A percentile compares a stretch with the other conserved stretches of the same genome.
Conservation (phyloP, 2,113 vertebrate species). For the Nibea albiflora region DNA sequence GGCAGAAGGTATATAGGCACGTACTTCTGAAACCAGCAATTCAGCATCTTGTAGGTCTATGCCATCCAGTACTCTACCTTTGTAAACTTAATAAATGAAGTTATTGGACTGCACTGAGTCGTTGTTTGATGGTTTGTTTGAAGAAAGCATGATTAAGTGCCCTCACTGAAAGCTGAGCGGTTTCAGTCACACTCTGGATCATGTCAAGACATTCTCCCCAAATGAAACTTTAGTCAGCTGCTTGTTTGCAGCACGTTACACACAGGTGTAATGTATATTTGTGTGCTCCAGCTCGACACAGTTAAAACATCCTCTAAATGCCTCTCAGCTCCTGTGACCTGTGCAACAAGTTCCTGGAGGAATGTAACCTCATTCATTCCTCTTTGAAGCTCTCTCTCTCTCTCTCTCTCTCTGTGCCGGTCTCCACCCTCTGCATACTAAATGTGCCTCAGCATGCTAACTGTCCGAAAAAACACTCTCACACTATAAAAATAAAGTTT, state of each 20-base stretch:
- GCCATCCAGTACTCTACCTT: too few relatives aligned
- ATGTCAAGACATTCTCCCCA: neutral
- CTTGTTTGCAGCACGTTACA: neutral
- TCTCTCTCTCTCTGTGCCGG: neutral
- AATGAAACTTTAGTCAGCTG: neutral
- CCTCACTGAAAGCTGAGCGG: too few relatives aligned
- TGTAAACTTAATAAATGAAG: too few relatives aligned
- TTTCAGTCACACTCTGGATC: neutral
- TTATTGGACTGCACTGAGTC: too few relatives aligned
- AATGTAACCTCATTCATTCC: constrained; percentile 70
- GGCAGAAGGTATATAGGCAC: too few relatives aligned
- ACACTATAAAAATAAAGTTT: constrained; percentile 32
- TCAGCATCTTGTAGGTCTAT: too few relatives aligned
- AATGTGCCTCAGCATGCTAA: constrained; percentile 62
- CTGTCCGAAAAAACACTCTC: constrained; percentile 20
- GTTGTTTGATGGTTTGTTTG: too few relatives aligned
- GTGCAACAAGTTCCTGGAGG: constrained; percentile 62
- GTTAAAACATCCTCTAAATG: constrained; percentile 23
- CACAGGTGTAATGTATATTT: neutral
- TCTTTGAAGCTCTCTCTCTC: constrained; percentile 54
- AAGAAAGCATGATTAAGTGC: too few relatives aligned
- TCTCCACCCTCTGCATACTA: constrained; percentile 53
- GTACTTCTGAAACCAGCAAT: too few relatives aligned
- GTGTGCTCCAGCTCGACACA: constrained; percentile 2
- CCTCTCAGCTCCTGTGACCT: constrained; percentile 53